A percentile compares a stretch with the other conserved stretches of the same genome.
Conservation (phyloP, 2,113 vertebrate species). For the Mustela nigripes region DNA sequence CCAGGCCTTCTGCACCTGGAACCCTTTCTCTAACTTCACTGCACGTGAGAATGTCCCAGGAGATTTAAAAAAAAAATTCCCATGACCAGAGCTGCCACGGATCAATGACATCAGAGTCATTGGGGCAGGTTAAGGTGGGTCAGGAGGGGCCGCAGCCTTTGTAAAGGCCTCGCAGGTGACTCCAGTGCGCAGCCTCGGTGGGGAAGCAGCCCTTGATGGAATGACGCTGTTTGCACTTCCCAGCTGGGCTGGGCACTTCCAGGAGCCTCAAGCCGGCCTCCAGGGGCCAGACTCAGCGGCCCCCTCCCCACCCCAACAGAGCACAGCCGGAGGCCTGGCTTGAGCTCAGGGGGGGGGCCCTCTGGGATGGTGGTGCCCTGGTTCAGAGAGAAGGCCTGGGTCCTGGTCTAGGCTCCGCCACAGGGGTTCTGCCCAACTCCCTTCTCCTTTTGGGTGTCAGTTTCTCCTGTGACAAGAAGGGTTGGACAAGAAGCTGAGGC, state of each 20-base stretch:
- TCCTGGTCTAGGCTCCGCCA: neutral
- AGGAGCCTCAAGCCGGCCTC: too few relatives aligned
- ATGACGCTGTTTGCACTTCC: fast-evolving
- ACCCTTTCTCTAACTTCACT: neutral
- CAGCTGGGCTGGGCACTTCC: neutral
- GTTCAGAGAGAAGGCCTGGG: neutral
- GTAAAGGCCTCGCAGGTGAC: neutral
- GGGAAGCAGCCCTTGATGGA: neutral
- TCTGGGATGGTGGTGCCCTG: neutral
- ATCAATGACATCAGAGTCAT: fast-evolving
- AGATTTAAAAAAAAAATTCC: neutral
- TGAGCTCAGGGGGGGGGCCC: neutral
- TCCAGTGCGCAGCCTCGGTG: fast-evolving
- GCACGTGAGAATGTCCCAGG: neutral
- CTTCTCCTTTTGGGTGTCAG: neutral
- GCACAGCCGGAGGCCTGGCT: too few relatives aligned
- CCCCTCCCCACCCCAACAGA: fast-evolving
- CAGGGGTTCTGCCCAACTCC: neutral
- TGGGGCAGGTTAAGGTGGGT: neutral
- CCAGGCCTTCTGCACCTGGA: neutral
- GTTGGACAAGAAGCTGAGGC: neutral
- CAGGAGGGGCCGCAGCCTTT: neutral
- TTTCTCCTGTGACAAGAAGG: neutral
- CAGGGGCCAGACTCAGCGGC: neutral
- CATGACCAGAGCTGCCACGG: neutral